These are phyloP conservation scores for Periophthalmodon schlosseri DNA, from an alignment of 2,113 vertebrate species.

Conservation along the genomic window DNA sequence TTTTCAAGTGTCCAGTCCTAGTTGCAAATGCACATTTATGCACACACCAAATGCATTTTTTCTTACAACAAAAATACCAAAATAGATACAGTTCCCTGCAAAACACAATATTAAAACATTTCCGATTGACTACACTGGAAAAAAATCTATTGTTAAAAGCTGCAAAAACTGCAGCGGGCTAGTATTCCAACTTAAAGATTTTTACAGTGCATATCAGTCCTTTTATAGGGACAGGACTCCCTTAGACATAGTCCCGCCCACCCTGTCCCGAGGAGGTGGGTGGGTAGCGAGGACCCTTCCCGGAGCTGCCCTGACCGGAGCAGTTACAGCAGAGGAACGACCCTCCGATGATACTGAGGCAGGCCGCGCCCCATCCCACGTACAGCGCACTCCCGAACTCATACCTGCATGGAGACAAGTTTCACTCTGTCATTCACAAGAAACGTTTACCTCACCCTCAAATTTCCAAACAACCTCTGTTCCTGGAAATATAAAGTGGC, in stretches of 20 bases:
- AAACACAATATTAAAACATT: neutral
- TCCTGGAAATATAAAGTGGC: neutral
- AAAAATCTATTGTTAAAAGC: no score
- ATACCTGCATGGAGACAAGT: slow-evolving; percentile 73
- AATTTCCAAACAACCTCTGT: neutral
- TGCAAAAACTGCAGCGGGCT: no score
- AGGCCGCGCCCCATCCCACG: slow-evolving; percentile 88
- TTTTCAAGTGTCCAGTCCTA: neutral
- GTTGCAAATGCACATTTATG: neutral
- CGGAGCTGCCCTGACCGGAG: slow-evolving; percentile 65
- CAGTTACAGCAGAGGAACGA: slow-evolving; percentile 88
- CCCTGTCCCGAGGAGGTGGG: slow-evolving; percentile 73
- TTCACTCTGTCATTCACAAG: neutral
- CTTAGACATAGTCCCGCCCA: slow-evolving; percentile 84
- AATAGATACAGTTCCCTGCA: neutral
- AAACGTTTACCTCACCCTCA: neutral
- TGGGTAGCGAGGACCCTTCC: slow-evolving; percentile 77
- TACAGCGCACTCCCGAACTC: slow-evolving; percentile 94
- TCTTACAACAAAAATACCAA: neutral
- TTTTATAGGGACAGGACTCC: neutral
- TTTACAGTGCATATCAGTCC: neutral
- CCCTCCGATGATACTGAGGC: slow-evolving; percentile 86
- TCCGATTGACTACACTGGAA: neutral
- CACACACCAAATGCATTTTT: neutral
- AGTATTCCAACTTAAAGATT: no score